Conservation (phyloP, 2,888 invertebrate species). For the Acanthoscelides obtectus region DNA sequence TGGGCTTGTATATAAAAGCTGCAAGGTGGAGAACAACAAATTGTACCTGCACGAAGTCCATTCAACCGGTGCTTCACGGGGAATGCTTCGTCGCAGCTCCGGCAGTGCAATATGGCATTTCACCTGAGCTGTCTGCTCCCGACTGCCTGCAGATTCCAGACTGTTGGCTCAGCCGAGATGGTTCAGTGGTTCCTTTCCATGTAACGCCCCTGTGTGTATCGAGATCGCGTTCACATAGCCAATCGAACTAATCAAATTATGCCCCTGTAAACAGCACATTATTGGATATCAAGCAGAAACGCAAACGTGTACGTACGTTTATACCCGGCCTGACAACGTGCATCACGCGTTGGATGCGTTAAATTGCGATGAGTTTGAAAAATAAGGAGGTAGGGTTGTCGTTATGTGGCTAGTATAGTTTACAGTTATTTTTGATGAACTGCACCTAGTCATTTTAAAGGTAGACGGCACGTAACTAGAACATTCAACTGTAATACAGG, state of each 20-base stretch:
- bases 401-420: too few species aligned
- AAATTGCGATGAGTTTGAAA: background rate
- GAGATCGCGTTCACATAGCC: background rate
- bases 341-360: background rate
- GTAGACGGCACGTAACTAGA: too few species aligned
- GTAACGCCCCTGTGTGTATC: background rate
- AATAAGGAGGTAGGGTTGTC: too few species aligned
- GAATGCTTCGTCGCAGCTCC: too few species aligned
- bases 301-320: background rate
- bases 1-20: too few species aligned
- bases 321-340: background rate
- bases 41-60: too few species aligned
- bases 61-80: background rate
- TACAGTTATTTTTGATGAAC: too few species aligned
- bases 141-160: background rate
- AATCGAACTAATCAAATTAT: background rate
- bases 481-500: too few species aligned
- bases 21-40: too few species aligned
- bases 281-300: background rate
- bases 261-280: background rate
- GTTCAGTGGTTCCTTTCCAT: background rate
- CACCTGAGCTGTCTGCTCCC: background rate
- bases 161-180: background rate
- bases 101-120: background rate
- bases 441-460: too few species aligned